Percentiles rank a stretch among this genome's conserved stretches.
phyloP scores from a whole-genome alignment of 2,113 vertebrate species.

The Xiphophorus maculatus region DNA sequence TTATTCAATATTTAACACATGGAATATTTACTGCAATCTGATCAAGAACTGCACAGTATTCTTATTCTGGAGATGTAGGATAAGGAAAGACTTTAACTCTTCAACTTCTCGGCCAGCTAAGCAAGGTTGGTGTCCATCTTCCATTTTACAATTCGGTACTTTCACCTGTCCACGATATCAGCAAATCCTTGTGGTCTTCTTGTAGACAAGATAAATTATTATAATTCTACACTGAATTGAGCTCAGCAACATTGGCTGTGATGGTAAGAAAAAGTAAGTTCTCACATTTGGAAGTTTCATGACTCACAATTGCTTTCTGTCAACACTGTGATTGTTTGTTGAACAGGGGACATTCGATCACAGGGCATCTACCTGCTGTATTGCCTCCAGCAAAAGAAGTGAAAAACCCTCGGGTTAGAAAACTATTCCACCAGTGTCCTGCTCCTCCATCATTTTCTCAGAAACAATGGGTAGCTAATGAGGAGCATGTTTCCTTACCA shows the following conservation, averaged over 20 bases:
- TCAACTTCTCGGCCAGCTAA: too few relatives aligned
- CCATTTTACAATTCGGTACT: too few relatives aligned
- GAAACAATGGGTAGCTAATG: rapidly evolving
- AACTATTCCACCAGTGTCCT: background rate
- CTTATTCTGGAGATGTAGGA: too few relatives aligned
- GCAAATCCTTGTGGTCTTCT: slow-evolving; percentile 21
- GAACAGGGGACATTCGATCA: slow-evolving; percentile 1
- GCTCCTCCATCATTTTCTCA: slow-evolving; percentile 23
- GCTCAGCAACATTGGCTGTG: background rate
- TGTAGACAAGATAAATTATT: slow-evolving; percentile 22
- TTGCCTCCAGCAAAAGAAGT: background rate
- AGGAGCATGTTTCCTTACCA: background rate
- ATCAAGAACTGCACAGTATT: too few relatives aligned
- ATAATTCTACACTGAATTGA: slow-evolving; percentile 2
- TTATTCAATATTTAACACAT: too few relatives aligned
- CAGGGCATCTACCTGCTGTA: background rate
- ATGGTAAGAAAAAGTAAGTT: slow-evolving; percentile 6
- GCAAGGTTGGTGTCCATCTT: too few relatives aligned
- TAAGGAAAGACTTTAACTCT: too few relatives aligned
- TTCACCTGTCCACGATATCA: too few relatives aligned
- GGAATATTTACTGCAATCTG: too few relatives aligned
- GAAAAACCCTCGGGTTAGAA: background rate
- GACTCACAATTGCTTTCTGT: background rate
- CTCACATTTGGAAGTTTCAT: slow-evolving; percentile 1
- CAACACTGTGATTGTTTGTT: slow-evolving; percentile 3